Conservation (phyloP, 2,888 invertebrate species). For the Ditylenchus weischeri region DNA sequence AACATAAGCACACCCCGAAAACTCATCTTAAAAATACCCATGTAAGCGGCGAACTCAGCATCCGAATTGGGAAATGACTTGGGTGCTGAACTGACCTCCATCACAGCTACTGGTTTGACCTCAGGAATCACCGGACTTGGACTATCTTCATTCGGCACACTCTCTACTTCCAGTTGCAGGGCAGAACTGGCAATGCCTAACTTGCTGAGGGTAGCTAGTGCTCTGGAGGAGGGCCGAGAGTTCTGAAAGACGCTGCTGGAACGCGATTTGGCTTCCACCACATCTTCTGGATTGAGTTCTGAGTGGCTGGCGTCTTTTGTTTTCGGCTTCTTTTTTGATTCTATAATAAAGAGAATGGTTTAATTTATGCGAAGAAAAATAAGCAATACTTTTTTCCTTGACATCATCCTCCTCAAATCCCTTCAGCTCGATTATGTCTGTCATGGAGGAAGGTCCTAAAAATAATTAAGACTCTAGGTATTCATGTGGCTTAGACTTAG, state of each 20-base stretch:
- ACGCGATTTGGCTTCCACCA: too few relatives aligned
- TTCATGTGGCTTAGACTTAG: background rate
- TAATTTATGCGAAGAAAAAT: background rate
- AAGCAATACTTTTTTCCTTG: constrained; percentile 3
- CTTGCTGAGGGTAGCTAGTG: too few relatives aligned
- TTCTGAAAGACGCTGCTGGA: too few relatives aligned
- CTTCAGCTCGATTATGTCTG: constrained; percentile 55
- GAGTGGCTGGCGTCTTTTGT: background rate
- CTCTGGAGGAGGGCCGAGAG: too few relatives aligned
- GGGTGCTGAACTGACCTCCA: too few relatives aligned
- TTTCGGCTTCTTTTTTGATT: background rate
- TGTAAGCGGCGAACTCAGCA: constrained; percentile 32
- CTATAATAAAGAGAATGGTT: constrained; percentile 7
- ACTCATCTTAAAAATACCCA: constrained; percentile 15
- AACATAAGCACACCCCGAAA: too few relatives aligned
- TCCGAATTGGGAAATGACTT: constrained; percentile 26
- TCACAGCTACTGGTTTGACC: too few relatives aligned
- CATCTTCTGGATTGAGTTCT: background rate
- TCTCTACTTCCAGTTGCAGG: too few relatives aligned
- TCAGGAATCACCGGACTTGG: too few relatives aligned
- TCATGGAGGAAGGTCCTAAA: constrained; percentile 49
- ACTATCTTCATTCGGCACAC: too few relatives aligned
- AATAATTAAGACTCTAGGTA: background rate
- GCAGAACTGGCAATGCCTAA: too few relatives aligned
- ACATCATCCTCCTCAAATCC: constrained; percentile 54